A percentile compares a stretch with the other conserved stretches of the same genome.
Conservation (phyloP, 2,888 invertebrate species). For the Lasioglossum zephyrum region DNA sequence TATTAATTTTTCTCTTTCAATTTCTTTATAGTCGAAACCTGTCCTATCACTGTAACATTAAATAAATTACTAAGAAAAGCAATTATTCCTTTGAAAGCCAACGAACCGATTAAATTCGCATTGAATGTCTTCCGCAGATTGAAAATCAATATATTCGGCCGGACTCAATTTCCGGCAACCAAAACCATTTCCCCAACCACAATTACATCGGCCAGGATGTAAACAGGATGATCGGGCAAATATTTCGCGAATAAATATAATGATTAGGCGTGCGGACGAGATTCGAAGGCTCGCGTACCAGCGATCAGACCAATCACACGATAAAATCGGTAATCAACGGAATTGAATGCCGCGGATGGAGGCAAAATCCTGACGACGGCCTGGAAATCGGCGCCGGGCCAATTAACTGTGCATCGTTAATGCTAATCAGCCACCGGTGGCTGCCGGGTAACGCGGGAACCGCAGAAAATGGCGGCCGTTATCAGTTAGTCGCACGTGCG, state of each 20-base stretch:
- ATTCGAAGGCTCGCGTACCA: not conserved
- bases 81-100: not conserved
- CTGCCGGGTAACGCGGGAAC: slow-evolving; percentile 32
- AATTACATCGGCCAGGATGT: not conserved
- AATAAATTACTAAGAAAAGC: not conserved
- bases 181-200: not conserved
- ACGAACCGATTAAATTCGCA: not conserved
- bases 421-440: slow-evolving; percentile 41
- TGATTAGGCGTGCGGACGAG: not conserved
- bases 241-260: not conserved
- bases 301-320: slow-evolving; percentile 1
- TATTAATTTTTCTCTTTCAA: not conserved
- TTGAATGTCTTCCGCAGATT: not conserved
- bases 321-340: not conserved
- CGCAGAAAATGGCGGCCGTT: slow-evolving; percentile 32
- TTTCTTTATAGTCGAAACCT: not conserved
- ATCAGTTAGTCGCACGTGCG: slow-evolving; percentile 45
- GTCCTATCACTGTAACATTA: not conserved
- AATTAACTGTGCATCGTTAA: slow-evolving; percentile 42
- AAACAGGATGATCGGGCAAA: not conserved
- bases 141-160: not conserved
- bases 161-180: not conserved
- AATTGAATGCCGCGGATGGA: not conserved
- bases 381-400: slow-evolving; percentile 25
- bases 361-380: slow-evolving; percentile 5